Evolutionary conservation across 1,140 invertebrate species (phyloP).

Genomic region (Subanguina moxae): DNA sequence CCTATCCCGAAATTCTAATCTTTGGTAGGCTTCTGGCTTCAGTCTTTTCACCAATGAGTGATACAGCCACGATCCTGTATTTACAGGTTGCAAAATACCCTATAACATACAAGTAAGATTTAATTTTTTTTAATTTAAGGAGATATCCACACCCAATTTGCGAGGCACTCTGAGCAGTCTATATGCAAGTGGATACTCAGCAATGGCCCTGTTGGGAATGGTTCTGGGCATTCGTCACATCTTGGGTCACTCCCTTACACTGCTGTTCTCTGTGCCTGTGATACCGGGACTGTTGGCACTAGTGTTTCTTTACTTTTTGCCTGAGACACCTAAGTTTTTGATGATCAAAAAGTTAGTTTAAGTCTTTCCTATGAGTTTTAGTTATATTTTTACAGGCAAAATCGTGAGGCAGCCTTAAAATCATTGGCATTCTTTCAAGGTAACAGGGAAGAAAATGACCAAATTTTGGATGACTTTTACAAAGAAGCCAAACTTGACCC

Average conservation of each 20-base stretch:
- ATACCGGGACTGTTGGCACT: constrained; percentile 50
- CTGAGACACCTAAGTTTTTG: constrained; percentile 55
- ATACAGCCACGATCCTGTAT: constrained; percentile 51
- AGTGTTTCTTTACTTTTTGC: constrained; percentile 45
- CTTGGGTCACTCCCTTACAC: constrained; percentile 49
- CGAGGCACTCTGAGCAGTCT: constrained; percentile 52
- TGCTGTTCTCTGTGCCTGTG: constrained; percentile 46
- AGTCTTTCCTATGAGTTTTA: constrained; percentile 10
- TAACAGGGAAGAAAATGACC: constrained; percentile 22
- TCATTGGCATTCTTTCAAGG: constrained; percentile 52
- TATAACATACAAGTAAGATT: too few relatives aligned
- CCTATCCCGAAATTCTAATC: constrained; percentile 52
- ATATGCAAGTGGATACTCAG: constrained; percentile 48
- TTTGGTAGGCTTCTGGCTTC: constrained; percentile 49
- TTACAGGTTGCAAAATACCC: constrained; percentile 43
- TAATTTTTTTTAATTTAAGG: constrained; percentile 33
- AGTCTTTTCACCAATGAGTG: constrained; percentile 53
- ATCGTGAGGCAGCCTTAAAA: constrained; percentile 32
- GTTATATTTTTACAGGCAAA: constrained; percentile 26
- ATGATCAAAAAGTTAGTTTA: constrained; percentile 43
- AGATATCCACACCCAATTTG: constrained; percentile 52
- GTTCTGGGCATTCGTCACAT: constrained; percentile 48
- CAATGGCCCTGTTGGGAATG: constrained; percentile 53
- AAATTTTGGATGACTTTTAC: constrained; percentile 30
- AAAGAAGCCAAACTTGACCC: constrained; percentile 29